Base-by-base conservation (phyloP, 2,797 vertebrate species). In the Nothura maculosa region DNA sequence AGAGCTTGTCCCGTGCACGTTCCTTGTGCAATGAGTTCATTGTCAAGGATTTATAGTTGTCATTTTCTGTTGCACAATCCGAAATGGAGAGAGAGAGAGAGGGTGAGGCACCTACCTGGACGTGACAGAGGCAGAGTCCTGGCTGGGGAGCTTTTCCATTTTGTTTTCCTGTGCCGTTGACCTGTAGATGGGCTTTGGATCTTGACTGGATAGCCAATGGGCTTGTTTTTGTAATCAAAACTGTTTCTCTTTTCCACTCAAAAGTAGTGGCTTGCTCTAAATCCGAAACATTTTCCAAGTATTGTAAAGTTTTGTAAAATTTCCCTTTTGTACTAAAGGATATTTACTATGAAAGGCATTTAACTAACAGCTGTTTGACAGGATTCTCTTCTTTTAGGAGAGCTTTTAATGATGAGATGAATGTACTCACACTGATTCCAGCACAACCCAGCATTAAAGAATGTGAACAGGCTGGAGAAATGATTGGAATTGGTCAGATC, bases 21-120 rank as follows among this genome's bases (percentile, higher is more conserved):
- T 50, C 28, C 3, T 95, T 96, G 93, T 93, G 95, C 94, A 96
- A 95, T 5, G n/a, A 70, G 60, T 61, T 42, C 93, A 75, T 87
- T 87, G 83, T 93, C 83, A 86, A 48, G 62, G 78, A 47, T 72
- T 89, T 87, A 58, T 91, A 54, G 88, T 90, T 94, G 89, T 60
- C 69, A 25, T 94, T 84, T 90, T 77, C 85, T 78, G 4, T 96
- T 95, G 92, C 94, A 85, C 91, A 96, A 96, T 8, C 2, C 1
- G 18, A 45, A 48, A 22, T 21, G 45, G 34, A 24, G 85, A 64
- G 76, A 83, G 83, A 50, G 84, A 43, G 40, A 12, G 89, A 93
- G 89, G 89, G 89, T 76, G 93, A 68, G 87, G 85, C 81, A 82
- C 48, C 21, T 12, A 34, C n/a, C 66, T 12, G 45, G 43, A 83